Percentiles rank a stretch among this genome's conserved stretches.
These are phyloP conservation scores for Calameuta pallipes DNA, from an alignment of 2,888 invertebrate genomes.

Conservation along the genomic window DNA sequence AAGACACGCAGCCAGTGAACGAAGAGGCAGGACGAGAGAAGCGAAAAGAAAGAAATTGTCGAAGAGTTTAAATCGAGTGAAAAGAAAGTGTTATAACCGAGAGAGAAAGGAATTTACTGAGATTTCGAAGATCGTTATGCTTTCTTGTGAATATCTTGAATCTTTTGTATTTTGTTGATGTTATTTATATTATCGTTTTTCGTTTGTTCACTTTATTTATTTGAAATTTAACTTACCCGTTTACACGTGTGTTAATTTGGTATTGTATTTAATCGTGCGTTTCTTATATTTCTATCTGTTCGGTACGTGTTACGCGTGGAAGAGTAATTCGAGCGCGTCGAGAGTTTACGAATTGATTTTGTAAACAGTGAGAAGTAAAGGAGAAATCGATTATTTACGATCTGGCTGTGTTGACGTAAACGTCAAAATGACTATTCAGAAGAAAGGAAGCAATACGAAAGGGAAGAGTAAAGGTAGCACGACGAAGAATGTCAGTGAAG, in stretches of 20 bases:
- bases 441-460: constrained; percentile 33
- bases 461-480: constrained; percentile 23
- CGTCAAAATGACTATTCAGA: constrained; percentile 39
- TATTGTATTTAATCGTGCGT: not conserved
- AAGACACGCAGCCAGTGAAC: not conserved
- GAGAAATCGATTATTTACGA: not conserved
- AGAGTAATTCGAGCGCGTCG: not conserved
- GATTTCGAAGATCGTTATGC: not conserved
- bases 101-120: constrained; percentile 34
- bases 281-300: not conserved
- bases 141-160: not conserved
- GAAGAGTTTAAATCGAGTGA: constrained; percentile 1
- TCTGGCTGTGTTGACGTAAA: constrained; percentile 5
- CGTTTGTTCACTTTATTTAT: not conserved
- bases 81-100: not conserved
- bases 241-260: not conserved
- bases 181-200: constrained; percentile 1
- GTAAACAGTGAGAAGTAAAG: constrained; percentile 13
- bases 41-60: not conserved
- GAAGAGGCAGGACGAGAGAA: not conserved
- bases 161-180: not conserved
- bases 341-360: not conserved
- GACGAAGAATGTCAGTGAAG: constrained; percentile 28
- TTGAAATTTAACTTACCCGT: not conserved
- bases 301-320: not conserved